These are phyloP conservation scores for Delichon dasypus DNA, from an alignment of 2,797 vertebrate species.

Conservation along the genomic window DNA sequence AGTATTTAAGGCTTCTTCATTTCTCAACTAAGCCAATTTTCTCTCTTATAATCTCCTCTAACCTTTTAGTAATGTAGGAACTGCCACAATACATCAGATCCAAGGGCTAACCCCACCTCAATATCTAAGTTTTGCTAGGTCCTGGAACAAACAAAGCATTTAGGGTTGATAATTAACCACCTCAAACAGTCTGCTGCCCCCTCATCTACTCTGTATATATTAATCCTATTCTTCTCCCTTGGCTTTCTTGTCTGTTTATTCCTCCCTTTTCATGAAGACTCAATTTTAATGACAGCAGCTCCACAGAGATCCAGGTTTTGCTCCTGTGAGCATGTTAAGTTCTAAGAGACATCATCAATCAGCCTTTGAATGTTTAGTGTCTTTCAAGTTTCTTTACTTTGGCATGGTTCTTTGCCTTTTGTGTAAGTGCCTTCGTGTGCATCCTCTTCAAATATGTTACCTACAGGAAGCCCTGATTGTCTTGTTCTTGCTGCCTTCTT, in stretches of 20 bases:
- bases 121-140: neutral
- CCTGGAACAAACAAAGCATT: neutral
- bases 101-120: neutral
- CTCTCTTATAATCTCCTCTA: slow-evolving; percentile 2
- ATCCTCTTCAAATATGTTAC: slow-evolving; percentile 26
- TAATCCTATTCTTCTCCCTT: neutral
- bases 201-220: neutral
- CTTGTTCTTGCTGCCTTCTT: slow-evolving; percentile 24
- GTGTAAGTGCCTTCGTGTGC: slow-evolving; percentile 31
- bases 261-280: neutral
- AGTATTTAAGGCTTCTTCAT: slow-evolving; percentile 26
- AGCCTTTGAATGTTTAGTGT: neutral
- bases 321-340: neutral
- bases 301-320: slow-evolving; percentile 1
- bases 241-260: neutral
- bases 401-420: slow-evolving; percentile 13
- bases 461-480: neutral
- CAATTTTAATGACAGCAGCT: slow-evolving; percentile 6
- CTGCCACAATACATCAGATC: neutral
- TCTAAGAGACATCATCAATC: slow-evolving; percentile 32
- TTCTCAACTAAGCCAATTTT: slow-evolving; percentile 5
- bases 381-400: slow-evolving; percentile 38
- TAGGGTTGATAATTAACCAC: neutral
- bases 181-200: neutral
- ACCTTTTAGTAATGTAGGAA: neutral